These are phyloP conservation scores for Tapera naevia DNA, from an alignment of 2,797 vertebrate genomes.

Conservation along the genomic window DNA sequence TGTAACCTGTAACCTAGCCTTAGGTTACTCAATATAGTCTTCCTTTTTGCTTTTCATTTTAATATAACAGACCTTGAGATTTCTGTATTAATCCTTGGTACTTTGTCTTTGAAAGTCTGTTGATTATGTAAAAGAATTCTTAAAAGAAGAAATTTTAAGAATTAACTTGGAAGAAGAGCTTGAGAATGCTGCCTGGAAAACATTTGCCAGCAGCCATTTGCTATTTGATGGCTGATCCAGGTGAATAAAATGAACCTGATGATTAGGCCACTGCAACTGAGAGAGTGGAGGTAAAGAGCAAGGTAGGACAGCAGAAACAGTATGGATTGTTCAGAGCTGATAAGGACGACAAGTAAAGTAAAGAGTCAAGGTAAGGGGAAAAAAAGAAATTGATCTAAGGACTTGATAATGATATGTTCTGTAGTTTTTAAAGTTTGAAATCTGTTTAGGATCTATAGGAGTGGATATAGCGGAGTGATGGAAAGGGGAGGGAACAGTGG, in stretches of 20 bases:
- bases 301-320: background rate
- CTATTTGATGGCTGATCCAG: background rate
- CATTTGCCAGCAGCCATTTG: background rate
- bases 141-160: background rate
- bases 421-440: background rate
- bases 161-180: background rate
- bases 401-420: background rate
- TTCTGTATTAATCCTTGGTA: background rate
- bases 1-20: background rate
- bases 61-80: background rate
- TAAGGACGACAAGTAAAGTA: too few species aligned
- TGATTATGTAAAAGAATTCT: background rate
- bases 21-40: background rate
- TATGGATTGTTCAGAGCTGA: background rate
- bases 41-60: background rate
- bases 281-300: background rate
- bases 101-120: background rate
- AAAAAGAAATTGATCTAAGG: background rate
- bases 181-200: background rate
- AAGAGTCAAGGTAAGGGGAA: background rate
- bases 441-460: background rate
- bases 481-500: background rate
- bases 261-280: background rate
- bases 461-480: background rate
- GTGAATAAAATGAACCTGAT: background rate